These are phyloP conservation scores for Malurus splendens DNA, from an alignment of 2,797 vertebrate genomes.

Conservation along the genomic window DNA sequence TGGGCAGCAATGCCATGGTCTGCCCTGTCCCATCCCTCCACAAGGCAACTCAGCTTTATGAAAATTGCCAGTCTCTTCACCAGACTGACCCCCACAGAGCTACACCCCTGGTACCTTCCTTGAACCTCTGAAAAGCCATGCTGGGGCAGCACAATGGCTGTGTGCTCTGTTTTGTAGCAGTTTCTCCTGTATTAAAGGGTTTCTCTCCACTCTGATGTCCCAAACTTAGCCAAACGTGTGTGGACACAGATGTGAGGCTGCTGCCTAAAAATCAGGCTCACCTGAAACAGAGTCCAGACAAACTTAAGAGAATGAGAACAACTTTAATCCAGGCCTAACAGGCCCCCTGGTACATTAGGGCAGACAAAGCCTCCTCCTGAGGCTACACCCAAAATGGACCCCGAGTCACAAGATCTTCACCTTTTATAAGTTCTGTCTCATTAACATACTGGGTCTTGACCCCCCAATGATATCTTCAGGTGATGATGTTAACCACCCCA, in stretches of 20 bases:
- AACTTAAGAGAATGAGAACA: no score
- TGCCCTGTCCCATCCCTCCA: not conserved
- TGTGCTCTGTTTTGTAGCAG: not conserved
- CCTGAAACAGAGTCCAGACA: no score
- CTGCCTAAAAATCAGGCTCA: no score
- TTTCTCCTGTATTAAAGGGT: accelerated
- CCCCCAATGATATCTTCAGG: no score
- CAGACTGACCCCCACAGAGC: not conserved
- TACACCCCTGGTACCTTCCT: not conserved
- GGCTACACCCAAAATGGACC: no score
- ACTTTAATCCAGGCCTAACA: no score
- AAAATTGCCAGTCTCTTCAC: not conserved
- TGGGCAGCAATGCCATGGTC: accelerated
- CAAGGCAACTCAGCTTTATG: not conserved
- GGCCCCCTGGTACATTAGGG: no score
- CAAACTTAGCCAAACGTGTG: not conserved
- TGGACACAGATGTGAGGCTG: not conserved
- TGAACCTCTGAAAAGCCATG: not conserved
- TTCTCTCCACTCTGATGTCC: not conserved
- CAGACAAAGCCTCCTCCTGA: no score
- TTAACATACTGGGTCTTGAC: no score
- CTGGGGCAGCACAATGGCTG: not conserved
- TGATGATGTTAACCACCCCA: no score
- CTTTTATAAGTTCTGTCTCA: no score
- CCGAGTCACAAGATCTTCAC: no score